These are phyloP conservation scores for Cirrhinus molitorella DNA, from an alignment of 2,797 vertebrate species.

Conservation along the genomic window DNA sequence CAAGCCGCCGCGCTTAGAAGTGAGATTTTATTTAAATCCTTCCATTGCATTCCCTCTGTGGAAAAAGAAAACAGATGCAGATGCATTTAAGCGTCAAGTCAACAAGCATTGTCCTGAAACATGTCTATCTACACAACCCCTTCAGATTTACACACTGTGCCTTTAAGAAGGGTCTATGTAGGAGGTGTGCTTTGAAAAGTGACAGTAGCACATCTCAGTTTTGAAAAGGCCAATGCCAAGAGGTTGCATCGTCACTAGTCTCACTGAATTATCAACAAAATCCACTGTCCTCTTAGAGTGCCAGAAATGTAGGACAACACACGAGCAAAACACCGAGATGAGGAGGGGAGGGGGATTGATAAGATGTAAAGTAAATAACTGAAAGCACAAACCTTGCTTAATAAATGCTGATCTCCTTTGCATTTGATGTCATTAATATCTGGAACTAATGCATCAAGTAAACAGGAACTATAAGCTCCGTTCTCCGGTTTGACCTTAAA, in stretches of 20 bases:
- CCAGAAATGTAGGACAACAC: conserved; percentile 64
- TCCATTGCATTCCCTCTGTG: conserved; percentile 62
- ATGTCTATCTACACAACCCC: conserved; percentile 43
- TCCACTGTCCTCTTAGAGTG: conserved; percentile 53
- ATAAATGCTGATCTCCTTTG: conserved; percentile 71
- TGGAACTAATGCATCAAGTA: conserved; percentile 72
- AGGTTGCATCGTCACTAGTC: conserved; percentile 29
- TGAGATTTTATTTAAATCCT: conserved; percentile 61
- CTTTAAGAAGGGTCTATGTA: conserved; percentile 57
- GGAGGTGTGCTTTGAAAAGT: conserved; percentile 42
- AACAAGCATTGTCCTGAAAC: conserved; percentile 28
- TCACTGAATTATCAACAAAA: conserved; percentile 48
- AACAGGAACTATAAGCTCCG: conserved; percentile 70
- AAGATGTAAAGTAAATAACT: conserved; percentile 70
- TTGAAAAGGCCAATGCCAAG: conserved; percentile 24
- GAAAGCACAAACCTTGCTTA: conserved; percentile 72
- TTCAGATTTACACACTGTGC: conserved; percentile 51
- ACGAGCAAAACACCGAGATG: conserved; percentile 67
- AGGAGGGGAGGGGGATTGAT: conserved; percentile 69
- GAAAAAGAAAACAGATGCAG: conserved; percentile 47
- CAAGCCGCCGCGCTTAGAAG: conserved; percentile 61
- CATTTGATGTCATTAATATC: conserved; percentile 69
- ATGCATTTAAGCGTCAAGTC: conserved; percentile 6
- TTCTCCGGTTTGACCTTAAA: conserved; percentile 70
- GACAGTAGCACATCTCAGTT: conserved; percentile 5